A percentile compares a stretch with the other conserved stretches of the same genome.
phyloP scores from a whole-genome alignment of 2,888 invertebrate genomes.

The Drosophila anomalata region DNA sequence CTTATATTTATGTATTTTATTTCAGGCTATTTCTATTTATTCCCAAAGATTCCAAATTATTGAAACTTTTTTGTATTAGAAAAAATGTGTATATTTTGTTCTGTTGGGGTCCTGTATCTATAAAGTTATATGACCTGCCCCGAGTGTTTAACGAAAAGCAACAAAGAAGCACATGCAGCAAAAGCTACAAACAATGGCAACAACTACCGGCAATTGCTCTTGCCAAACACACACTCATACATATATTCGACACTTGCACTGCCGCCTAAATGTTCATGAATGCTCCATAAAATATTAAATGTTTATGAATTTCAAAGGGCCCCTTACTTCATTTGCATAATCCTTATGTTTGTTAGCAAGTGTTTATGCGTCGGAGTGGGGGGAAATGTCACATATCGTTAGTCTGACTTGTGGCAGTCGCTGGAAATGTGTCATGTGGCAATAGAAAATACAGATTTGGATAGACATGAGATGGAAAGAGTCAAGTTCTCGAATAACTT shows the following conservation, averaged over 20 bases:
- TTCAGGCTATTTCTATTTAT: not conserved
- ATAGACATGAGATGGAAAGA: conserved; percentile 3
- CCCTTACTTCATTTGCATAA: conserved; percentile 65
- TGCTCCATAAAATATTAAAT: conserved; percentile 67
- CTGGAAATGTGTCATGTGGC: conserved; percentile 31
- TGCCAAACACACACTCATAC: conserved; percentile 30
- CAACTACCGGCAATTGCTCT: conserved; percentile 45
- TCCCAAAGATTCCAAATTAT: not conserved
- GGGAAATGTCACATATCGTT: conserved; percentile 60
- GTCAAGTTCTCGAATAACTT: conserved; percentile 8
- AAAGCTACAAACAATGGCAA: conserved; percentile 34
- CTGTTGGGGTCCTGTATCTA: not conserved
- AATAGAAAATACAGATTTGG: conserved; percentile 14
- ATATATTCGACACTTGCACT: conserved; percentile 33
- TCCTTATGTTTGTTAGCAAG: conserved; percentile 55
- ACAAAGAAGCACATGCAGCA: conserved; percentile 43
- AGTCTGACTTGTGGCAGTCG: conserved; percentile 42
- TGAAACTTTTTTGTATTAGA: not conserved
- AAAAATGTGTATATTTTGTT: not conserved
- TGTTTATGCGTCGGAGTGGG: conserved; percentile 24
- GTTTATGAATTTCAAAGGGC: conserved; percentile 68
- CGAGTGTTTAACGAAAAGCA: conserved; percentile 45
- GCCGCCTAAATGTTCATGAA: conserved; percentile 59
- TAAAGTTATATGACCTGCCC: conserved; percentile 19
- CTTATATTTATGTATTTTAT: not conserved